phyloP scores from a whole-genome alignment of 2,888 invertebrate genomes.

The Agrypnus murinus region DNA sequence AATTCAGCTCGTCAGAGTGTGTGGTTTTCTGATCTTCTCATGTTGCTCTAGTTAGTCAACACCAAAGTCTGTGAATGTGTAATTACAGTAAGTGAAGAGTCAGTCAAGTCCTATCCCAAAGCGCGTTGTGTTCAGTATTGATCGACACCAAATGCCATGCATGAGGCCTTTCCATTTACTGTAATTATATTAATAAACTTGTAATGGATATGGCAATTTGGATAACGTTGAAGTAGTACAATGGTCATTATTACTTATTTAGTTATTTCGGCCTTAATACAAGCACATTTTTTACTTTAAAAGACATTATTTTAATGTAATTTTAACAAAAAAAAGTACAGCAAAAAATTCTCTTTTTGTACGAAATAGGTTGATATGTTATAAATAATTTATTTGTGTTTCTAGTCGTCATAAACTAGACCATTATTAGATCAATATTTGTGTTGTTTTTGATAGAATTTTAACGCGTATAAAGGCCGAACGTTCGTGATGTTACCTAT shows the following conservation, averaged over 20 bases:
- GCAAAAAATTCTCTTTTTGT: too few species aligned
- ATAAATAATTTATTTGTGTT: not conserved
- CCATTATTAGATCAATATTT: slow-evolving; percentile 8
- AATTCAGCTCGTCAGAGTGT: not conserved
- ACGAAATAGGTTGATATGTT: too few species aligned
- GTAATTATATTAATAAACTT: slow-evolving; percentile 22
- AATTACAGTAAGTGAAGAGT: not conserved
- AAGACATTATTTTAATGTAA: too few species aligned
- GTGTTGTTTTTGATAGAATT: not conserved
- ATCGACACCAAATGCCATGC: slow-evolving; percentile 1
- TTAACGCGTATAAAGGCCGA: not conserved
- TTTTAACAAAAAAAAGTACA: too few species aligned
- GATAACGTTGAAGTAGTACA: not conserved
- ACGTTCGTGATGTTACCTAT: not conserved
- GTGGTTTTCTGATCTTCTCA: not conserved
- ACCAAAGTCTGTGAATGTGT: slow-evolving; percentile 4
- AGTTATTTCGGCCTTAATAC: too few species aligned
- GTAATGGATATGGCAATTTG: slow-evolving; percentile 21
- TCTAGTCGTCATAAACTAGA: not conserved
- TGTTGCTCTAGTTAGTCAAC: not conserved
- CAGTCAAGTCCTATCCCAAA: slow-evolving; percentile 10
- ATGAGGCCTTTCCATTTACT: slow-evolving; percentile 12
- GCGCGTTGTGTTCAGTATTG: slow-evolving; percentile 15
- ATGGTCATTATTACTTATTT: too few species aligned
- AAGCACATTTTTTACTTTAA: too few species aligned